Base-by-base conservation (phyloP, 2,888 invertebrate species). In the Apodemia hepburni region DNA sequence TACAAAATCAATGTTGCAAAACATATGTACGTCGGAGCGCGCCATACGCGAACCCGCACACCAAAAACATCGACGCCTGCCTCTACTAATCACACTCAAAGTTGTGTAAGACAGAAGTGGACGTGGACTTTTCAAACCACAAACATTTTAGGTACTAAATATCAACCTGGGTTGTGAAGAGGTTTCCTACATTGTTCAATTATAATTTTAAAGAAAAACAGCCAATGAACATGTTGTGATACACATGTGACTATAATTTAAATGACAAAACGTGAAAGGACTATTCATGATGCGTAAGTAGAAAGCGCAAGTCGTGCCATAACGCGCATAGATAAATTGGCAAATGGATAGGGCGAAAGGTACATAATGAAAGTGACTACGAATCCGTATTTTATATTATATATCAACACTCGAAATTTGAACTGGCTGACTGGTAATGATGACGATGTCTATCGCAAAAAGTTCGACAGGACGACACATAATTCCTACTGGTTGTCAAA, bases 221-320 rank as follows among this genome's bases (percentile, higher is more conserved):
- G 54, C 11, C n/a, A 57, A 61, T 51, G 38, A 61, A 15, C 17
- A 35, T 57, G 45, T 58, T 18, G 45, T 58, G 33, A 33, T 33
- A 33, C 33, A 57, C 61, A 58, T 57, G 61, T 57, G 45, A 61
- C 57, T 61, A 58, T 61, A 57, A 58, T 61, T 45, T 58, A 29
- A 61, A 57, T 61, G 58, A 58, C 58, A 57, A 58, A 54, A 58
- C 47, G 61, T 58, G 61, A 62, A 62, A 58, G 58, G 61, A 58
- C 58, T 58, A 33, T 17, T n/a, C 33, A 62, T 22, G 47, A 61
- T 29, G 61, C 45, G 61, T 60, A 22, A 11, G 47, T 61, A 70
- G 70, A 64, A 61, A 64, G 61, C 59, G 61, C 61, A n/a, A 51
- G 59, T 61, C 61, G 49, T 58, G 51, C 51, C 61, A 57, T 64